phyloP scores from a whole-genome alignment of 2,797 vertebrate species.

The Acrocephalus scirpaceus region DNA sequence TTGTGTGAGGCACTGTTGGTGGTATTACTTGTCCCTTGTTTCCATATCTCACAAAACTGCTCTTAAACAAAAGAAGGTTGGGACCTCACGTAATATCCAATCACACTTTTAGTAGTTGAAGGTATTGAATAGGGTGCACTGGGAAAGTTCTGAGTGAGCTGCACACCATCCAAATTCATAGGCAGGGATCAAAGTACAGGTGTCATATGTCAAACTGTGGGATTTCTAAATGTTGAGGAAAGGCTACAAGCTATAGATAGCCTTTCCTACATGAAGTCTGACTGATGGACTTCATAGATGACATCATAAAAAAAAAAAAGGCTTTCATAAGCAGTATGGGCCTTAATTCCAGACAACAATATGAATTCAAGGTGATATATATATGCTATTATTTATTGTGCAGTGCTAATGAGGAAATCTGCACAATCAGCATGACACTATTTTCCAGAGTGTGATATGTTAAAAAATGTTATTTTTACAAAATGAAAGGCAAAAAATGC shows the following conservation, averaged over 20 bases:
- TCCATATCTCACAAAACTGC: not conserved
- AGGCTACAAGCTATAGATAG: not conserved
- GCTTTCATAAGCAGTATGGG: not conserved
- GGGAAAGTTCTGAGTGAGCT: not conserved
- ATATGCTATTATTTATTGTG: not conserved
- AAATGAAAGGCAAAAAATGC: not conserved
- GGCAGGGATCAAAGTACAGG: not conserved
- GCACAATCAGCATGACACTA: not conserved
- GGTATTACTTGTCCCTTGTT: not conserved
- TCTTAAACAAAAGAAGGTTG: not conserved
- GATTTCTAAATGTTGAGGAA: not conserved
- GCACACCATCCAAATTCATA: not conserved
- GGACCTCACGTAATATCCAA: not conserved
- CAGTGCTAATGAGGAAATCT: not conserved
- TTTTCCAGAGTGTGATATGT: not conserved
- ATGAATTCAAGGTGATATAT: not conserved
- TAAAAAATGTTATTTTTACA: not conserved
- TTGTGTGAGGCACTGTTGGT: not conserved
- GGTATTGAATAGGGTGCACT: not conserved
- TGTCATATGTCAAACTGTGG: rapidly evolving
- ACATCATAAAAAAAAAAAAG: not conserved
- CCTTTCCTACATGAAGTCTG: not conserved
- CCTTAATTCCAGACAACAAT: not conserved
- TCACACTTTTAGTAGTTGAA: not conserved
- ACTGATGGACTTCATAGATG: not conserved